Evolutionary conservation across 2,797 vertebrate genomes (phyloP).

Genomic region (Enteromius mattozi): DNA sequence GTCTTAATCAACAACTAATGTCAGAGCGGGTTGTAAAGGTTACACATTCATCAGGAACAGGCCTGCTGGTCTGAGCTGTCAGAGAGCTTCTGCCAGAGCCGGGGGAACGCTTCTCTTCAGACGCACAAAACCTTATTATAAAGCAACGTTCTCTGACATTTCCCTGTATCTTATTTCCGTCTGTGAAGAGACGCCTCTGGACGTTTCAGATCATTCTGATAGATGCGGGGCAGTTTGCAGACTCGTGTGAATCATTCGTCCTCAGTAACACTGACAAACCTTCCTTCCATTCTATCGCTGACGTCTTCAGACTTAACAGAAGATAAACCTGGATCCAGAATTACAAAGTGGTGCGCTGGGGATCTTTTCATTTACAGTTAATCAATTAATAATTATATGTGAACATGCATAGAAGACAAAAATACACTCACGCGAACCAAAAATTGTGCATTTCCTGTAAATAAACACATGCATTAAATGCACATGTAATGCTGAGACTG

Average conservation of each 20-base stretch:
- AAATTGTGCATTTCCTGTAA: neutral
- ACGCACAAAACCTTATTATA: conserved; percentile 40
- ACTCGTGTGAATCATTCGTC: conserved; percentile 18
- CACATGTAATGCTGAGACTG: neutral
- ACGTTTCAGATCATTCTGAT: conserved; percentile 15
- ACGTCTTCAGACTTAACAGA: neutral
- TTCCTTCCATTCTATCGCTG: neutral
- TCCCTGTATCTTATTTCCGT: conserved; percentile 38
- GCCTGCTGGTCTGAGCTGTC: conserved; percentile 52
- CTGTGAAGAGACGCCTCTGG: conserved; percentile 21
- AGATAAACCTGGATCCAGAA: neutral
- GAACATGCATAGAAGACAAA: neutral
- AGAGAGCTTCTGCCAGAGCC: conserved; percentile 29
- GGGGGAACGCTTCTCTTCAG: conserved; percentile 33
- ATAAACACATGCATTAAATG: neutral
- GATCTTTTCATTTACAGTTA: neutral
- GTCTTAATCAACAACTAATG: conserved; percentile 55
- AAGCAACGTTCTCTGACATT: conserved; percentile 37
- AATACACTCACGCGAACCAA: neutral
- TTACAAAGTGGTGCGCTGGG: neutral
- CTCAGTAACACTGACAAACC: neutral
- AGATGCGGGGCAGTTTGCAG: conserved; percentile 10
- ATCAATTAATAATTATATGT: neutral
- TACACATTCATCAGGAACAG: conserved; percentile 55
- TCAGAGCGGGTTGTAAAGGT: conserved; percentile 55